A percentile compares a stretch with the other conserved stretches of the same genome.
Conservation (phyloP, 2,113 vertebrate genomes). For the Calcarius ornatus region DNA sequence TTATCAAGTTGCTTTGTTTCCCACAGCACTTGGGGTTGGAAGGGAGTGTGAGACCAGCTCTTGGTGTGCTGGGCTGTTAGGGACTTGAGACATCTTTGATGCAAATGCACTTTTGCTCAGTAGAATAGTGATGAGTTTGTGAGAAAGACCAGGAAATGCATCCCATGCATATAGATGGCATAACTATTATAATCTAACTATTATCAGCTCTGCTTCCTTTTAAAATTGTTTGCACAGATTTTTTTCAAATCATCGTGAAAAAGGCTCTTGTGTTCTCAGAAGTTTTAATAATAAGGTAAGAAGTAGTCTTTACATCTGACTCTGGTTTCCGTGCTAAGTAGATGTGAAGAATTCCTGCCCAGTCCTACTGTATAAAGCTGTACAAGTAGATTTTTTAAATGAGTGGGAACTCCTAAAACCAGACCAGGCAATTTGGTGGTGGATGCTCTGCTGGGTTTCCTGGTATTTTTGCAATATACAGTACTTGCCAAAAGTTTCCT, state of each 20-base stretch:
- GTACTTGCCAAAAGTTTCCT: neutral
- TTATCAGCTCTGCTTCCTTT: neutral
- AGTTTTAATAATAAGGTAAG: neutral
- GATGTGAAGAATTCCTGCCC: neutral
- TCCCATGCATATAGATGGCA: conserved; percentile 30
- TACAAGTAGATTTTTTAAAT: neutral
- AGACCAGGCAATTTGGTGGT: neutral
- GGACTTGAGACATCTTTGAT: neutral
- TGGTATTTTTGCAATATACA: neutral
- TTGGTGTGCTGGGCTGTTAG: neutral
- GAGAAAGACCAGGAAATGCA: conserved; percentile 43
- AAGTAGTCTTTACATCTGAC: neutral
- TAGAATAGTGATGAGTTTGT: conserved; percentile 46
- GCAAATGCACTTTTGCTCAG: conserved; percentile 25
- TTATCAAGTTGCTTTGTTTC: neutral
- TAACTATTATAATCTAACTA: neutral
- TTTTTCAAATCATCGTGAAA: neutral
- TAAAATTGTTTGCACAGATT: neutral
- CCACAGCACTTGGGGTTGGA: neutral
- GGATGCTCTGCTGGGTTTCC: neutral
- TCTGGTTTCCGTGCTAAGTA: neutral
- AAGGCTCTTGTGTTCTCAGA: neutral
- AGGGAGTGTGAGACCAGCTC: neutral
- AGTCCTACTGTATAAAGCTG: neutral
- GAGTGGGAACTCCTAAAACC: neutral